Evolutionary conservation across 1,140 invertebrate genomes (phyloP), one percentile per base, ranked within the genome.

Genomic region (Dryas iulia): DNA sequence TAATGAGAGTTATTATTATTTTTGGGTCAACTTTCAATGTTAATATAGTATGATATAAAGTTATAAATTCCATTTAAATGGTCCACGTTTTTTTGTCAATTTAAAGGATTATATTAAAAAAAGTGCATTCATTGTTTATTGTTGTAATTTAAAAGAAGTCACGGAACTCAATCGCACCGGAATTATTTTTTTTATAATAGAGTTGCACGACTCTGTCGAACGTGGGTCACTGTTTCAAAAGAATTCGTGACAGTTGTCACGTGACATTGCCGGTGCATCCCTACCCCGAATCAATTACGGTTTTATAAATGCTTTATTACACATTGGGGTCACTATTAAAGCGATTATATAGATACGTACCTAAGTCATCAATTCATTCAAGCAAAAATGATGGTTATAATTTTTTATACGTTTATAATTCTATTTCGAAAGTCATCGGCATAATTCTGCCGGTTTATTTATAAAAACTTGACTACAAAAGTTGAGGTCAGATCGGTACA

Each of bases 201-300:
- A 66, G 28, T 58, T 67, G 69, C 73, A 75, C 75, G 73, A 79
- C 73, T 64, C 58, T 75, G 63, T 69, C 66, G 71, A 71, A 73
- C 69, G 64, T 69, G 66, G 73, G 69, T 80, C 71, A 66, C 60
- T 72, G 71, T 73, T 76, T 72, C 71, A 76, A 80, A 74, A 66
- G 72, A 75, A 59, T 76, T 80, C 78, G 78, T 79, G 78, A 79
- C 75, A 76, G 58, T 61, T 68, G 72, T 79, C 78, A 77, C 78
- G 76, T 79, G 73, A 74, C 64, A 70, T 5, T 26, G 53, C 35
- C 26, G 28, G 61, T 54, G 58, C 64, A 63, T 52, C 65, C 72
- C 66, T 66, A 66, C 61, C 26, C 57, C 63, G 65, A 65, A 73
- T 70, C 71, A 65, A 73, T 73, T 76, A 76, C 65, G 39, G 71